These are phyloP conservation scores for Dicaeum eximium DNA, from an alignment of 2,113 vertebrate genomes.

Conservation along the genomic window DNA sequence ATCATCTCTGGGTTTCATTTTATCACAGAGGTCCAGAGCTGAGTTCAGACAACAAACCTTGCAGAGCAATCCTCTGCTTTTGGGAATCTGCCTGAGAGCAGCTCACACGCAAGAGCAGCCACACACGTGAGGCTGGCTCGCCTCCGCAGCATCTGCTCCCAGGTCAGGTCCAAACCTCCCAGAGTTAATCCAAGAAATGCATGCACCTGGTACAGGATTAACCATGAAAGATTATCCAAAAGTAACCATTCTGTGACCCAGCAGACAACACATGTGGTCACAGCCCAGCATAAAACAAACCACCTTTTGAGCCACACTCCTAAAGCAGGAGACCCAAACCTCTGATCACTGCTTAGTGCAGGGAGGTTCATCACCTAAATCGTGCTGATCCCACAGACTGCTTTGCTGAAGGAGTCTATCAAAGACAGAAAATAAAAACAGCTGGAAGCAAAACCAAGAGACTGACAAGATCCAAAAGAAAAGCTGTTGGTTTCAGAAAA, in stretches of 20 bases:
- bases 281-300: not conserved
- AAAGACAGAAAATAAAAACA: not conserved
- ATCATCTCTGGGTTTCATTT: not conserved
- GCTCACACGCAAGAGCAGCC: not conserved
- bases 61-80: not conserved
- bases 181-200: not conserved
- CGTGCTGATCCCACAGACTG: not conserved
- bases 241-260: not conserved
- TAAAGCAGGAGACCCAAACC: not conserved
- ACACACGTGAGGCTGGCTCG: not conserved
- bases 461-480: not conserved
- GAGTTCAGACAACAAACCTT: not conserved
- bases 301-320: fast-evolving
- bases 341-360: not conserved
- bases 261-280: not conserved
- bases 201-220: conserved; percentile 1
- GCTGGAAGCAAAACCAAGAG: not conserved
- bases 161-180: not conserved
- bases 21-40: not conserved
- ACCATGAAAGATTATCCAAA: not conserved
- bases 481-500: not conserved
- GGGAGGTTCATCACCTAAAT: not conserved
- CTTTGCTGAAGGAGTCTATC: not conserved
- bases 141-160: not conserved
- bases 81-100: not conserved